phyloP scores from a whole-genome alignment of 2,797 vertebrate genomes.

The Anabacerthia variegaticeps region DNA sequence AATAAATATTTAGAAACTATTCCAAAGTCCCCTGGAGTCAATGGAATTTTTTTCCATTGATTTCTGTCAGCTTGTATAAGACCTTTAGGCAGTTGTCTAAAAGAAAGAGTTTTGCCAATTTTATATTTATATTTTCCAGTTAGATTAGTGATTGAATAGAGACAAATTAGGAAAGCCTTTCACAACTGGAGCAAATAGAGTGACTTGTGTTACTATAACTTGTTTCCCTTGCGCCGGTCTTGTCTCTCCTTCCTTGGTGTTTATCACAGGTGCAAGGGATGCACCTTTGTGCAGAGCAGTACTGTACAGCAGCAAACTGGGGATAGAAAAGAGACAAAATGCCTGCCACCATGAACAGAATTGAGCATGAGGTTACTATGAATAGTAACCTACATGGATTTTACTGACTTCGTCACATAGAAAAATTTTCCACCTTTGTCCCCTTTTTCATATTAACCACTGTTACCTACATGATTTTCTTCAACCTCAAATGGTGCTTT shows the following conservation, averaged over 20 bases:
- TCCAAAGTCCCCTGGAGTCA: not conserved
- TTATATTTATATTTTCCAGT: not conserved
- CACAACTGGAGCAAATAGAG: not conserved
- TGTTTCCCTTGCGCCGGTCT: not conserved
- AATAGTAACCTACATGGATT: not conserved
- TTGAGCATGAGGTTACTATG: not conserved
- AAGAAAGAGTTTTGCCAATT: not conserved
- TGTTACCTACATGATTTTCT: not conserved
- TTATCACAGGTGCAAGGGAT: not conserved
- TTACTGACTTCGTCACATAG: not conserved
- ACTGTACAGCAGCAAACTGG: not conserved
- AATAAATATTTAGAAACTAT: constrained; percentile 18
- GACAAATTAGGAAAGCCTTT: not conserved
- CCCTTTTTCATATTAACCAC: not conserved
- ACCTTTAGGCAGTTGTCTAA: not conserved
- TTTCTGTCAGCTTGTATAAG: not conserved
- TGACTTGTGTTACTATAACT: not conserved
- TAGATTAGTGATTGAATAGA: not conserved
- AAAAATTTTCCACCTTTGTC: not conserved
- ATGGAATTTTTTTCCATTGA: not conserved
- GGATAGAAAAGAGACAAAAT: not conserved
- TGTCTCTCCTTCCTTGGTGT: not conserved
- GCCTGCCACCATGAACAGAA: not conserved
- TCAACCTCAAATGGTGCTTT: not conserved
- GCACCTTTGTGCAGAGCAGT: not conserved